phyloP scores from a whole-genome alignment of 2,888 invertebrate species.

The Ornithoptera priamus region DNA sequence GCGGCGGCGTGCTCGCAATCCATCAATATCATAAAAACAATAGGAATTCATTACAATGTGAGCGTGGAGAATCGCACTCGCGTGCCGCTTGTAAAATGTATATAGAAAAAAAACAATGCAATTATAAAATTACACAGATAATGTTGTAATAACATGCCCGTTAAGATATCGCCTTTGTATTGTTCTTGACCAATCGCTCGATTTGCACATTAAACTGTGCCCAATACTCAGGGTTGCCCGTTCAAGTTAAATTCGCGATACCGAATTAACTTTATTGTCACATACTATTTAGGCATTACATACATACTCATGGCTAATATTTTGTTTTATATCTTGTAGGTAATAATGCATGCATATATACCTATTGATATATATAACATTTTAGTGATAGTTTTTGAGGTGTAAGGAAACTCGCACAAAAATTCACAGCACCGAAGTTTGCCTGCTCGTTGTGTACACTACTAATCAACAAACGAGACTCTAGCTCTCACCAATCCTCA shows the following conservation, averaged over 20 bases:
- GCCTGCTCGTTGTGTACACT: too few relatives aligned
- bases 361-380: too few relatives aligned
- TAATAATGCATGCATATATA: too few relatives aligned
- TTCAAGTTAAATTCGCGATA: neutral
- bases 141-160: constrained; percentile 49
- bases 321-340: too few relatives aligned
- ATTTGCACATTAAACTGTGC: constrained; percentile 26
- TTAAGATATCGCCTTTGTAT: constrained; percentile 37
- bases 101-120: constrained; percentile 42
- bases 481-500: too few relatives aligned
- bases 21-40: constrained; percentile 66
- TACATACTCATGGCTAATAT: too few relatives aligned
- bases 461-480: too few relatives aligned
- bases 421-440: too few relatives aligned
- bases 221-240: neutral
- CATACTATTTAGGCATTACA: too few relatives aligned
- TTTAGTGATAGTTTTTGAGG: too few relatives aligned
- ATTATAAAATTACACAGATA: constrained; percentile 64
- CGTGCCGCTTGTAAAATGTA: constrained; percentile 46
- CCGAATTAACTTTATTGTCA: too few relatives aligned
- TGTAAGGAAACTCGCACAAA: too few relatives aligned
- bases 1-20: constrained; percentile 37
- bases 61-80: constrained; percentile 57
- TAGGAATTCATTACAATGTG: constrained; percentile 54
- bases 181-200: constrained; percentile 55